Percentiles rank a stretch among this genome's conserved stretches.
Conservation (phyloP, 2,797 vertebrate species). For the Esox masquinongy region DNA sequence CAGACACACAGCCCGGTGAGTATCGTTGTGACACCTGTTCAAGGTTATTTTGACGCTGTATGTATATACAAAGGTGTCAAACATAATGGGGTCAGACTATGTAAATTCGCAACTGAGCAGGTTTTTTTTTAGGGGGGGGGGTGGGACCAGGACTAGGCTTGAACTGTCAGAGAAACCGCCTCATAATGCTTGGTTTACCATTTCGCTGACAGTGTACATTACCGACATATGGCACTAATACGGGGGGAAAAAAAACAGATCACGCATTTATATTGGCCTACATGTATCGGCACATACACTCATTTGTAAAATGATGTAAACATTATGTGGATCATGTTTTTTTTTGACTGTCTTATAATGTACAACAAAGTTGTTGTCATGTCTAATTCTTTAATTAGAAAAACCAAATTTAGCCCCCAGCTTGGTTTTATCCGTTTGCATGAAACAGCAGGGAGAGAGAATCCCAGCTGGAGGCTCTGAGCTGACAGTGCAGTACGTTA, state of each 20-base stretch:
- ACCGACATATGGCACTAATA: background rate
- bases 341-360: background rate
- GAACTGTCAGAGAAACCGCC: background rate
- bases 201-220: too few species aligned
- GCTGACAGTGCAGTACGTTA: conserved; percentile 45
- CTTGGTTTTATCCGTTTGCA: conserved; percentile 39
- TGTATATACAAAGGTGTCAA: background rate
- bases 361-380: conserved; percentile 41
- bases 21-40: background rate
- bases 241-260: background rate
- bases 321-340: background rate
- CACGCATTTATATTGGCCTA: too few species aligned
- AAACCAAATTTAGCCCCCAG: conserved; percentile 32
- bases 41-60: background rate
- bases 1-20: background rate
- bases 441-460: conserved; percentile 19
- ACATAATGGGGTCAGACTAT: background rate
- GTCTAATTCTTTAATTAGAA: conserved; percentile 43
- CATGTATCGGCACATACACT: too few species aligned
- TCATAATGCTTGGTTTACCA: background rate
- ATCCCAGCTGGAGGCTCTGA: conserved; percentile 37
- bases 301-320: background rate
- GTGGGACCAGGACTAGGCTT: background rate
- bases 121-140: background rate
- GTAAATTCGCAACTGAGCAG: background rate